Conservation (phyloP, 2,888 invertebrate genomes). For the Drosophila rellima region DNA sequence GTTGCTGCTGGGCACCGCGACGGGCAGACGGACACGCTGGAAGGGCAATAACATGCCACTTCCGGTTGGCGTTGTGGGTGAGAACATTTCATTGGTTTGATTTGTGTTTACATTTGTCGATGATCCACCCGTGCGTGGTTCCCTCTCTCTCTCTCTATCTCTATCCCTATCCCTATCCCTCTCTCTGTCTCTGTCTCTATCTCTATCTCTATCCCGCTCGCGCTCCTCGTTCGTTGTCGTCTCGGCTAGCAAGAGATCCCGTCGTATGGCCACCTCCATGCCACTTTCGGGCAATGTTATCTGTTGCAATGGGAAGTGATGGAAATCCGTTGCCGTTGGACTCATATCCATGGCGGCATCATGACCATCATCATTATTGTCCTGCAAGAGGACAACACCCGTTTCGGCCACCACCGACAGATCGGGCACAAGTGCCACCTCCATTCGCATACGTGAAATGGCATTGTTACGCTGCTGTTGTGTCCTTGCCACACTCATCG, state of each 20-base stretch:
- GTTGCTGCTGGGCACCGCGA: conserved; percentile 85
- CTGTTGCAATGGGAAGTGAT: conserved; percentile 83
- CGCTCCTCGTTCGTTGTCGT: conserved; percentile 56
- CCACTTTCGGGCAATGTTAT: conserved; percentile 84
- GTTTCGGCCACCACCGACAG: conserved; percentile 85
- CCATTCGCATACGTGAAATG: conserved; percentile 79
- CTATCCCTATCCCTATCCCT: conserved; percentile 24
- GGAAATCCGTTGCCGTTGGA: conserved; percentile 77
- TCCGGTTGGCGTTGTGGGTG: conserved; percentile 77
- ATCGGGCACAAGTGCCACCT: conserved; percentile 86
- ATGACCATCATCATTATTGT: conserved; percentile 83
- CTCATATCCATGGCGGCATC: conserved; percentile 71
- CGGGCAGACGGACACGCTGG: conserved; percentile 85
- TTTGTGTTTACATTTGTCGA: not conserved
- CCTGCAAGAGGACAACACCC: conserved; percentile 82
- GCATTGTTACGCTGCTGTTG: conserved; percentile 50
- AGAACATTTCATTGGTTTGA: conserved; percentile 84
- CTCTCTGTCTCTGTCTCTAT: conserved; percentile 12
- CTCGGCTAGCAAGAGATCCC: conserved; percentile 79
- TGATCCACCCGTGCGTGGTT: conserved; percentile 5
- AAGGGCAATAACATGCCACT: conserved; percentile 85
- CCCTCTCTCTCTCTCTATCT: conserved; percentile 3
- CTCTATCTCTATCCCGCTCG: conserved; percentile 22
- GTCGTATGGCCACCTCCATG: conserved; percentile 85
- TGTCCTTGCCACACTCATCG: conserved; percentile 64